Conservation (phyloP, 2,113 vertebrate species). For the Sapayoa aenigma region DNA sequence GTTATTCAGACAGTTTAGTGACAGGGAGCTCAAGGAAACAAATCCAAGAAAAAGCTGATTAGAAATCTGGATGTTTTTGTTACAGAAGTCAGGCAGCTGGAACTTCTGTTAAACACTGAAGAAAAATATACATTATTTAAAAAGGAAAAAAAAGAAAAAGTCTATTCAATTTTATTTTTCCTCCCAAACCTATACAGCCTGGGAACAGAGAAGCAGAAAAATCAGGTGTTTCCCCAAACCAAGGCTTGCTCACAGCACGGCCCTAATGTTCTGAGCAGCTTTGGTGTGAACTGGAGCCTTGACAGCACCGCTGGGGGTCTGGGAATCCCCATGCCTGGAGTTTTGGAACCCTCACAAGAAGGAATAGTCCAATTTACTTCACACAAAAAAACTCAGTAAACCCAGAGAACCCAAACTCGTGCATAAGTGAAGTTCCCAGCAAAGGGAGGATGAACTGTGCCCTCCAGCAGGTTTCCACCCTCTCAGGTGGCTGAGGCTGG, state of each 20-base stretch:
- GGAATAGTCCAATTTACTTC: neutral
- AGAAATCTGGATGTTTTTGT: neutral
- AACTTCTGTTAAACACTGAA: neutral
- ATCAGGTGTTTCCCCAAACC: neutral
- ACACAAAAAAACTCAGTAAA: neutral
- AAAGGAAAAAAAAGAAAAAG: neutral
- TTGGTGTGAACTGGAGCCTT: neutral
- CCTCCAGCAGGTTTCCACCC: neutral
- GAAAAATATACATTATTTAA: neutral
- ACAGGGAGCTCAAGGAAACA: neutral
- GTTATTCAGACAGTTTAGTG: neutral
- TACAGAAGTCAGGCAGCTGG: neutral
- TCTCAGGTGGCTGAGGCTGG: neutral
- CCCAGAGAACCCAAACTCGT: neutral
- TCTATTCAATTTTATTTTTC: neutral
- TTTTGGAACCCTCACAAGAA: neutral
- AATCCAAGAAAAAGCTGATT: neutral
- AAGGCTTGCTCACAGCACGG: neutral
- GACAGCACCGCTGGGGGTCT: neutral
- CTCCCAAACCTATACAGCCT: neutral
- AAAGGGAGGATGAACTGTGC: neutral
- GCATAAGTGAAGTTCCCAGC: neutral
- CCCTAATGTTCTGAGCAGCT: neutral
- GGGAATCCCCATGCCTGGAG: neutral
- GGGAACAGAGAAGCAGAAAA: neutral